phyloP scores from a whole-genome alignment of 2,888 invertebrate species.

The Carcina quercana region DNA sequence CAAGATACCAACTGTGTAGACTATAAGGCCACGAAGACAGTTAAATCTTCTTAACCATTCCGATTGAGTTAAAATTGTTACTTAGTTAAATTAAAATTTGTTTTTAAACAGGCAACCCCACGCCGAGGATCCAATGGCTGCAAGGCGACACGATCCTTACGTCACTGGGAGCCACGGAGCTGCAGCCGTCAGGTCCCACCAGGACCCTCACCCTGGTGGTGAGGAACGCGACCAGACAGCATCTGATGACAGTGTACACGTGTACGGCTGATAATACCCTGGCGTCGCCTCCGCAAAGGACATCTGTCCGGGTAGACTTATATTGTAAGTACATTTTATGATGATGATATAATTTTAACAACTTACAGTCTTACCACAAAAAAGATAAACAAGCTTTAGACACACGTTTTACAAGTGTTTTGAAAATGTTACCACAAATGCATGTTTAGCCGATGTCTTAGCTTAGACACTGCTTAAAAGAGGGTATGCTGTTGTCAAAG shows the following conservation, averaged over 20 bases:
- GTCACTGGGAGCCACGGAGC: constrained; percentile 40
- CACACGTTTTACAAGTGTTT: too few relatives aligned
- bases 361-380: too few relatives aligned
- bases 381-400: too few relatives aligned
- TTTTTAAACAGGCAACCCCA: constrained; percentile 52
- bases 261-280: constrained; percentile 83
- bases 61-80: too few relatives aligned
- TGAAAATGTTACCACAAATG: too few relatives aligned
- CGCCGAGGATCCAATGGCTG: constrained; percentile 60
- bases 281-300: constrained; percentile 77
- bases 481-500: too few relatives aligned
- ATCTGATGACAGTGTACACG: constrained; percentile 78
- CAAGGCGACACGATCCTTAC: constrained; percentile 51
- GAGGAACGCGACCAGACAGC: constrained; percentile 67
- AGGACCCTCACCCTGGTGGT: constrained; percentile 45
- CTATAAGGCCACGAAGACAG: too few relatives aligned
- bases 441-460: too few relatives aligned
- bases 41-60: too few relatives aligned
- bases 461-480: too few relatives aligned
- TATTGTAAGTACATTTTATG: constrained; percentile 67
- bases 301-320: constrained; percentile 79
- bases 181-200: constrained; percentile 33
- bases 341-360: neutral
- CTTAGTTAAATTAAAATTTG: neutral
- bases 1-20: too few relatives aligned